phyloP scores from a whole-genome alignment of 2,797 vertebrate species.

The Chelmon rostratus region DNA sequence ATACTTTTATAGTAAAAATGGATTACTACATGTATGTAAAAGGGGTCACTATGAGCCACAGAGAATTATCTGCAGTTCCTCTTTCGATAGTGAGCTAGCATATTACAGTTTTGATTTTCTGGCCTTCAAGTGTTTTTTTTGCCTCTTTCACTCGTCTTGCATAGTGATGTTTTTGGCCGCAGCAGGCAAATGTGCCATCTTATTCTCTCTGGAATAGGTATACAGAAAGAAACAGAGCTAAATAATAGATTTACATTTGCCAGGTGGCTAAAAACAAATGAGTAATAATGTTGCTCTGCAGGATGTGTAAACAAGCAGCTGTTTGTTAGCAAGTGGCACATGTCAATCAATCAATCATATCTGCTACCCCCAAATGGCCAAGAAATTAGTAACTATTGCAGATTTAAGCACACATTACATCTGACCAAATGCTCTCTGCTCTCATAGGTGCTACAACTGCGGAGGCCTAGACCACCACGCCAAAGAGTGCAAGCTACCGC shows the following conservation, averaged over 20 bases:
- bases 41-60: background rate
- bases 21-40: background rate
- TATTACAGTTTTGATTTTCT: background rate
- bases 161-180: no score
- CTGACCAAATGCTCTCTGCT: background rate
- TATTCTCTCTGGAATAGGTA: no score
- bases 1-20: background rate
- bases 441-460: constrained; percentile 95
- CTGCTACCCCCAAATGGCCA: background rate
- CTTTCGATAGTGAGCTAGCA: no score
- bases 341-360: background rate
- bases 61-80: background rate
- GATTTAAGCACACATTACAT: background rate
- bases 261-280: background rate
- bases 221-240: no score
- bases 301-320: background rate
- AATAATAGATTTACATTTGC: no score
- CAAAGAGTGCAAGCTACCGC: constrained; percentile 97
- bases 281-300: no score
- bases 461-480: constrained; percentile 97
- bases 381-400: background rate
- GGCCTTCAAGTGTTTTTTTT: no score
- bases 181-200: no score
- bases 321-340: background rate
- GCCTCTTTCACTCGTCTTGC: no score